phyloP scores from a whole-genome alignment of 2,888 invertebrate species.

The Bugula neritina region DNA sequence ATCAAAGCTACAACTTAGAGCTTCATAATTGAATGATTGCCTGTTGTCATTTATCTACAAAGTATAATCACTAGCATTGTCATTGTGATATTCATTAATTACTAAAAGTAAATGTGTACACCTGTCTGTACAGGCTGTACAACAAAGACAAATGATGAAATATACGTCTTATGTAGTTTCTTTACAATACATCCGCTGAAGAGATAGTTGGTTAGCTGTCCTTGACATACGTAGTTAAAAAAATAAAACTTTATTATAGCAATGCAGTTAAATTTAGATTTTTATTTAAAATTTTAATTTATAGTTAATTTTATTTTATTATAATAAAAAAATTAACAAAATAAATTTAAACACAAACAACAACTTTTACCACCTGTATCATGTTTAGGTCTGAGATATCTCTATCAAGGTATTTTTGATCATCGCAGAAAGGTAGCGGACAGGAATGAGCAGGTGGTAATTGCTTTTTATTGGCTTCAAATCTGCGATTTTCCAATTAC shows the following conservation, averaged over 20 bases:
- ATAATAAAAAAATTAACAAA: not conserved
- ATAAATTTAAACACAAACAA: not conserved
- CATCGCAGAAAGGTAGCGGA: not conserved
- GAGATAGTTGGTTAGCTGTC: conserved; percentile 31
- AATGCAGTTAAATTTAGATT: not conserved
- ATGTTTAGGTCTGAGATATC: not conserved
- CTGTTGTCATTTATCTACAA: no score
- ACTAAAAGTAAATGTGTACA: no score
- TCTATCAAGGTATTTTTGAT: conserved; percentile 24
- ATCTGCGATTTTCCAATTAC: no score
- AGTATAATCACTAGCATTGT: no score
- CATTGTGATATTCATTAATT: no score
- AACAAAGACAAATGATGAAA: no score
- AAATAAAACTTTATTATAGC: conserved; percentile 66
- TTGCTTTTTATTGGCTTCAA: no score
- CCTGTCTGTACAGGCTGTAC: no score
- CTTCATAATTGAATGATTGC: no score
- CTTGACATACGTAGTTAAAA: conserved; percentile 52
- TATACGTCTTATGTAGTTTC: no score
- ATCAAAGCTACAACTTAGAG: no score
- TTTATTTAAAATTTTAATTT: not conserved
- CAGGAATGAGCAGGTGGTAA: conserved; percentile 3
- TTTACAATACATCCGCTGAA: no score
- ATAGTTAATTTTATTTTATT: not conserved
- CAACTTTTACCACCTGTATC: not conserved